Conservation (phyloP, 1,140 invertebrate species). For the Dreissena rostriformis region DNA sequence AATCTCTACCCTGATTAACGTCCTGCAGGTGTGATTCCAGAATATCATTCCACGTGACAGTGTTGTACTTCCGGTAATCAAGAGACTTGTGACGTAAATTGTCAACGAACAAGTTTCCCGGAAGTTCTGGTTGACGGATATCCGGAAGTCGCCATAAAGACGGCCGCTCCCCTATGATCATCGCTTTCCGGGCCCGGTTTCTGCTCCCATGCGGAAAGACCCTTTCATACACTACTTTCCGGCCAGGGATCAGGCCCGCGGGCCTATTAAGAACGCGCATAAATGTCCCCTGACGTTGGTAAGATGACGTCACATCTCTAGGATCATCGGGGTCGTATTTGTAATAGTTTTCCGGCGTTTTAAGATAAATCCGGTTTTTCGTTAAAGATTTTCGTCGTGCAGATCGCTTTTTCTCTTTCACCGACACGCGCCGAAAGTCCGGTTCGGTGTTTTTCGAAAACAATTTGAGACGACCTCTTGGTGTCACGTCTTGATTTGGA, state of each 20-base stretch:
- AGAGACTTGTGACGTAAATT: slow-evolving; percentile 40
- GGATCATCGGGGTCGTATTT: slow-evolving; percentile 33
- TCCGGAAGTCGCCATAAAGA: slow-evolving; percentile 15
- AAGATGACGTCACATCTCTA: slow-evolving; percentile 38
- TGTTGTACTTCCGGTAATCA: slow-evolving; percentile 37
- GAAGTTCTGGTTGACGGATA: slow-evolving; percentile 14
- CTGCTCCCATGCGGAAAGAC: background rate
- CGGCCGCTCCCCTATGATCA: slow-evolving; percentile 48
- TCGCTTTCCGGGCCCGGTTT: slow-evolving; percentile 14
- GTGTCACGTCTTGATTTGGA: background rate
- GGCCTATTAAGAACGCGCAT: background rate
- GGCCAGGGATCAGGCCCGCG: background rate
- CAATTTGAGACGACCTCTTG: background rate
- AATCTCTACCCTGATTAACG: background rate
- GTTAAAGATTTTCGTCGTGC: slow-evolving; percentile 21
- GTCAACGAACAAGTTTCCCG: slow-evolving; percentile 45
- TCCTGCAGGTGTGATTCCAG: slow-evolving; percentile 43
- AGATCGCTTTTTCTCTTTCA: slow-evolving; percentile 27
- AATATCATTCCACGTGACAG: slow-evolving; percentile 51
- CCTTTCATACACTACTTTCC: slow-evolving; percentile 41
- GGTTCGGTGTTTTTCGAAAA: background rate
- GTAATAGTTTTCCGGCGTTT: slow-evolving; percentile 29
- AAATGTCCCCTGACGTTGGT: slow-evolving; percentile 13
- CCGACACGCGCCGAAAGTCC: background rate
- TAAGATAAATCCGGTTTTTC: slow-evolving; percentile 41